These are phyloP conservation scores for Rhodeus uyekii DNA, from an alignment of 2,797 vertebrate species.

Conservation along the genomic window DNA sequence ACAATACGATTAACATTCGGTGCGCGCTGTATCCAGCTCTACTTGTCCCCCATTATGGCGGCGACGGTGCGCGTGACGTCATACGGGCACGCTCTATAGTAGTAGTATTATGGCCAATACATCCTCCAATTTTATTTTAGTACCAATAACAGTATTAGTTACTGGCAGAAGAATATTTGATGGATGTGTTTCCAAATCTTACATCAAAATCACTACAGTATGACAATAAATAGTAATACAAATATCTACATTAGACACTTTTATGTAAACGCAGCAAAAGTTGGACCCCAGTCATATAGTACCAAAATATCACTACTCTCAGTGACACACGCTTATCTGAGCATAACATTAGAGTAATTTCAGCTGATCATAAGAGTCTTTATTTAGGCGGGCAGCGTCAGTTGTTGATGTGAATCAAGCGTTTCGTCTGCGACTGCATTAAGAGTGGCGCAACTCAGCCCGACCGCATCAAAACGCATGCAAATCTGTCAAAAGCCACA, in stretches of 20 bases:
- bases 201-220: background rate
- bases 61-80: too few species aligned
- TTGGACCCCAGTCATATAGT: background rate
- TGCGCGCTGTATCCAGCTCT: too few species aligned
- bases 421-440: background rate
- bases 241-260: background rate
- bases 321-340: background rate
- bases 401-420: background rate
- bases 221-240: background rate
- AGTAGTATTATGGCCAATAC: background rate
- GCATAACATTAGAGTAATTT: background rate
- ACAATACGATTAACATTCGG: too few species aligned
- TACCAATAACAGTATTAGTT: background rate
- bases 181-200: background rate
- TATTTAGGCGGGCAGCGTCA: background rate
- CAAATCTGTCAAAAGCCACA: background rate
- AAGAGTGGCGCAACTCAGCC: slow-evolving; percentile 2
- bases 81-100: too few species aligned
- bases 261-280: background rate
- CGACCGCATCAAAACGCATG: background rate
- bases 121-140: background rate
- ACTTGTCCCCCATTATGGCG: too few species aligned
- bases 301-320: background rate
- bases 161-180: background rate
- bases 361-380: background rate